These are phyloP conservation scores for Dinomys branickii DNA, from an alignment of 2,113 vertebrate genomes.

Conservation along the genomic window DNA sequence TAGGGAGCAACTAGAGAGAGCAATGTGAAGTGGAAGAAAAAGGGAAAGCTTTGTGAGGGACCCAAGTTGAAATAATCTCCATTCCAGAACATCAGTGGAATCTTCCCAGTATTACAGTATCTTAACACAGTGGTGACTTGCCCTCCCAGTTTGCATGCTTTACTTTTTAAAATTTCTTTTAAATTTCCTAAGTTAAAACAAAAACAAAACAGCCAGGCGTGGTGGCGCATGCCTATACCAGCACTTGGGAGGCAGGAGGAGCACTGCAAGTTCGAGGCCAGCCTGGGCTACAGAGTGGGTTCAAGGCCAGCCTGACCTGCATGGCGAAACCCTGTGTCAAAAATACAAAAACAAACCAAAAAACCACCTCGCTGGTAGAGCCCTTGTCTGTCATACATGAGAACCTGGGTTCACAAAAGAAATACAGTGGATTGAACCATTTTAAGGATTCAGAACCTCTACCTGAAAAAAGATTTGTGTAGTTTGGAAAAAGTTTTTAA, in stretches of 20 bases:
- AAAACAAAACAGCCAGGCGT: neutral
- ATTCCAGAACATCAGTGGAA: conserved; percentile 28
- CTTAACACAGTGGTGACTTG: neutral
- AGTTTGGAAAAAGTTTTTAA: conserved; percentile 27
- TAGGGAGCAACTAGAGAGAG: neutral
- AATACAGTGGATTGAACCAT: neutral
- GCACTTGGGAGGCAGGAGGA: neutral
- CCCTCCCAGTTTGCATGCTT: neutral
- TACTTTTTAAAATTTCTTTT: conserved; percentile 16
- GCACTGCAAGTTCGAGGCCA: neutral
- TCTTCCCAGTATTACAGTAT: neutral
- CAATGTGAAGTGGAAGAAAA: neutral
- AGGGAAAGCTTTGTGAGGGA: neutral
- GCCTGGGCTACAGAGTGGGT: neutral
- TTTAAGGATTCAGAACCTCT: conserved; percentile 29
- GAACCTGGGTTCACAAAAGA: neutral
- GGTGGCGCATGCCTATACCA: neutral
- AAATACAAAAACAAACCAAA: neutral
- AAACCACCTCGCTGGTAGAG: neutral
- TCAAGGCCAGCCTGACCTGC: neutral
- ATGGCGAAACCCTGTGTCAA: neutral
- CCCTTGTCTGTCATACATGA: neutral
- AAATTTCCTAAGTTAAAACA: neutral
- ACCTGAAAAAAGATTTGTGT: neutral
- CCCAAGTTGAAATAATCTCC: neutral